Evolutionary conservation across 2,888 invertebrate species (phyloP), one percentile per base, ranked within the genome.

Genomic region (Heliconius charithonia): DNA sequence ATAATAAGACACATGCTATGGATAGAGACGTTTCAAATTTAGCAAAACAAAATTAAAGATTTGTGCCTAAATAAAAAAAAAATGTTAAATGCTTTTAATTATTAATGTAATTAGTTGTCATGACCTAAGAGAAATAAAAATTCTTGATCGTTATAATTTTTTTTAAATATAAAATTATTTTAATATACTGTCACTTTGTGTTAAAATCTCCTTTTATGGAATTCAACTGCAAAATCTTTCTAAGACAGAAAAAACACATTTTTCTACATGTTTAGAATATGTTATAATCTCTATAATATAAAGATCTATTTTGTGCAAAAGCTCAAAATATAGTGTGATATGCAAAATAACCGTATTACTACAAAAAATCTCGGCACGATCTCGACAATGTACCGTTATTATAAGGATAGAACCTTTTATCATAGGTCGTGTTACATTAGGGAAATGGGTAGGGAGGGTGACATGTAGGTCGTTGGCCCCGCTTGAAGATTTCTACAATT

Each of bases 341-440:
- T 71, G 71, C 56, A 70, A 76, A 78, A 80, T 77, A 81, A 79
- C 81, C 69, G 51, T 67, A 77, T 77, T 79, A 79, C 77, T 37
- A 62, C 59, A 67, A 81, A 80, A 79, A 79, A 80, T 80, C 59
- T 80, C 72, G 76, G 72, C 81, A 78, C 51, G 73, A 80, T 81
- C 80, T 80, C 76, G 67, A 72, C 79, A 79, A 80, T 81, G 75
- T 78, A 65, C 76, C 76, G 71, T 81, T 82, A 79, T 79, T 78
- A 76, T 81, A 77, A 77, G 71, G 79, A 79, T 81, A 77, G 79
- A 81, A 80, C 80, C 81, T 83, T 82, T 83, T 83, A 83, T 83
- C 83, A 81, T 79, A 83, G 80, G 82, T 81, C 82, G 82, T 76
- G 81, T 81, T 82, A 83, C 83, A 83, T 83, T 83, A 83, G 83